These are phyloP conservation scores for Agriopis leucophaearia DNA, from an alignment of 2,888 invertebrate genomes.

Conservation along the genomic window DNA sequence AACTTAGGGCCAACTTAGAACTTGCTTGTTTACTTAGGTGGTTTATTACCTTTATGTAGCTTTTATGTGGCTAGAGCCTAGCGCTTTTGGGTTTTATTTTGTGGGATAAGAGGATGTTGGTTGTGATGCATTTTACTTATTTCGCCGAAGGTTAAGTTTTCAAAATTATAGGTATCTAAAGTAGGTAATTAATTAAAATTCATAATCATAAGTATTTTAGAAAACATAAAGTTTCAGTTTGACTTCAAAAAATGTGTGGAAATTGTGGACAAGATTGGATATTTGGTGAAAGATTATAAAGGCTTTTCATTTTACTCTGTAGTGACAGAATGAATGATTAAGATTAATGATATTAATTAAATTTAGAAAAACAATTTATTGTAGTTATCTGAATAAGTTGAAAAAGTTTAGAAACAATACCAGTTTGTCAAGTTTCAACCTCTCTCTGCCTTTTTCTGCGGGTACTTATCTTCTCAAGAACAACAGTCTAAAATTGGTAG, in stretches of 20 bases:
- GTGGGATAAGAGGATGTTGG: constrained; percentile 1
- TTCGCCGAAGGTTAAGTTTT: not conserved
- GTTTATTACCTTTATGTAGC: constrained; percentile 44
- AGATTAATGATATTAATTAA: too few species aligned
- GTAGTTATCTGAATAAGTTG: too few species aligned
- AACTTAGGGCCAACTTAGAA: constrained; percentile 32
- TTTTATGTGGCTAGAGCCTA: constrained; percentile 26
- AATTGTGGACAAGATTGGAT: too few species aligned
- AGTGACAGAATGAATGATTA: too few species aligned
- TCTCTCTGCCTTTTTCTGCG: not conserved
- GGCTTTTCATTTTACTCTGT: too few species aligned
- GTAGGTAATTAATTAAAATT: too few species aligned
- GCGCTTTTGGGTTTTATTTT: constrained; percentile 30
- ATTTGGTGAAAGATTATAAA: too few species aligned
- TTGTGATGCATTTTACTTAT: not conserved
- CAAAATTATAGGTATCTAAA: not conserved
- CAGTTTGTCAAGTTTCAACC: not conserved
- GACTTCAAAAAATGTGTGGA: too few species aligned
- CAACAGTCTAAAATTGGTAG: constrained; percentile 8
- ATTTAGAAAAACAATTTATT: too few species aligned
- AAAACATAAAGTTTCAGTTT: too few species aligned
- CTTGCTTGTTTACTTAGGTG: constrained; percentile 61
- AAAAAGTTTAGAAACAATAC: too few species aligned
- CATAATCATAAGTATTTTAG: too few species aligned
- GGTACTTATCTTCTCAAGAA: constrained; percentile 6